A percentile compares a stretch with the other conserved stretches of the same genome.
Conservation (phyloP, 2,888 invertebrate genomes). For the Coelopa pilipes region DNA sequence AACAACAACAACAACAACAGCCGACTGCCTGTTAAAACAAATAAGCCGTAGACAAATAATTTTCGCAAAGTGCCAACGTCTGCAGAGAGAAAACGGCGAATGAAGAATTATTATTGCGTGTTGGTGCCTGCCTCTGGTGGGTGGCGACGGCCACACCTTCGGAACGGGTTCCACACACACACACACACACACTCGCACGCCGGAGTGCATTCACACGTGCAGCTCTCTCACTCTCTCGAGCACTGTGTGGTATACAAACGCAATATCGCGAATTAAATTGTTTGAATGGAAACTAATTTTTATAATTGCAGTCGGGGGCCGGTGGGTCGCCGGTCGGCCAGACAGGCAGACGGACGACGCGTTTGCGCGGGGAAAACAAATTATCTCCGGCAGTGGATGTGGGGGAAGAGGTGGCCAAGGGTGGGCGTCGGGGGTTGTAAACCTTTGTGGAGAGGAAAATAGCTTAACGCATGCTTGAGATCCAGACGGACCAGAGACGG, state of each 20-base stretch:
- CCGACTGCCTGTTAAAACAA: constrained; percentile 12
- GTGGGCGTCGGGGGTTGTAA: too few relatives aligned
- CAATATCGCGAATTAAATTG: constrained; percentile 28
- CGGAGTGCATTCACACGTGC: not conserved
- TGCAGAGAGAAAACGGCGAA: not conserved
- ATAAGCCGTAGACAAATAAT: constrained; percentile 30
- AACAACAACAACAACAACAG: constrained; percentile 15
- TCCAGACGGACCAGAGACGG: too few relatives aligned
- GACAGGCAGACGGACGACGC: not conserved
- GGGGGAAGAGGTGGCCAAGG: too few relatives aligned
- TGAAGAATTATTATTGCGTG: constrained; percentile 7
- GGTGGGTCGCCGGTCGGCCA: not conserved
- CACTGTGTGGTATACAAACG: not conserved
- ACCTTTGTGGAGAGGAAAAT: too few relatives aligned
- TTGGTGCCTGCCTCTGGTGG: constrained; percentile 13
- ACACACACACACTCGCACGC: constrained; percentile 5
- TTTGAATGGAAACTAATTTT: constrained; percentile 32
- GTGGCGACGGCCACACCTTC: constrained; percentile 15
- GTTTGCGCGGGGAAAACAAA: not conserved
- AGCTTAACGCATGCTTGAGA: too few relatives aligned
- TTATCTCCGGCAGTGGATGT: too few relatives aligned
- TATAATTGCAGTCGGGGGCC: constrained; percentile 22
- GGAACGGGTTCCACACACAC: not conserved
- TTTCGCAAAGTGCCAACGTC: constrained; percentile 18
- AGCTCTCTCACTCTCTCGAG: not conserved